Evolutionary conservation across 2,797 vertebrate species (phyloP).

Genomic region (Ptychadena robeensis): DNA sequence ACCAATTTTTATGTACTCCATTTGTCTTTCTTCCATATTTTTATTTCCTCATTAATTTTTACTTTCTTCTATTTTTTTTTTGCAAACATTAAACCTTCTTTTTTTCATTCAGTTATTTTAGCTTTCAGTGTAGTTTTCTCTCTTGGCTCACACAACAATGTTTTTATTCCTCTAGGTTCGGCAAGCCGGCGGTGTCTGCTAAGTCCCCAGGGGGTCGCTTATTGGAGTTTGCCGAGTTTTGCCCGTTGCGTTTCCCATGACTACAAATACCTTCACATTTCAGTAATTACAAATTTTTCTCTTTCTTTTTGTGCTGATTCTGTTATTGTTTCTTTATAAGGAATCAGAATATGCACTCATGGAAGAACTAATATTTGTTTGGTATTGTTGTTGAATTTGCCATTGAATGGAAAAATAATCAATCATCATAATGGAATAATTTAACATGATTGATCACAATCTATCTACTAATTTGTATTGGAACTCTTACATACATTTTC

Average conservation of each 20-base stretch:
- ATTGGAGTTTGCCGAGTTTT: conserved; percentile 98
- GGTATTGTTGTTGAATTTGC: conserved; percentile 6
- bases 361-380: conserved; percentile 26
- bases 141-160: conserved; percentile 1
- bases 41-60: neutral
- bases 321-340: conserved; percentile 30
- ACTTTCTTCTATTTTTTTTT: conserved; percentile 33
- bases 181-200: conserved; percentile 98
- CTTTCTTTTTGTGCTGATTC: neutral
- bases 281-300: conserved; percentile 81
- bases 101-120: neutral
- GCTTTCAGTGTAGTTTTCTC: neutral
- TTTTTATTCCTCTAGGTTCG: conserved; percentile 79
- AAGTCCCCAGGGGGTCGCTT: conserved; percentile 93
- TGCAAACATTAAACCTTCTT: neutral
- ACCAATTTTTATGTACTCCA: neutral
- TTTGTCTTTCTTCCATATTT: neutral
- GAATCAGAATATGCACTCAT: neutral
- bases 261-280: conserved; percentile 95
- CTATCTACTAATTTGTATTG: too few species aligned
- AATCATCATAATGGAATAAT: too few species aligned
- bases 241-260: conserved; percentile 97
- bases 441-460: too few species aligned
- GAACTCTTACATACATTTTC: too few species aligned
- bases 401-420: neutral